These are phyloP conservation scores for Odontocolon sp. DNA, from an alignment of 2,888 invertebrate species.

Conservation along the genomic window DNA sequence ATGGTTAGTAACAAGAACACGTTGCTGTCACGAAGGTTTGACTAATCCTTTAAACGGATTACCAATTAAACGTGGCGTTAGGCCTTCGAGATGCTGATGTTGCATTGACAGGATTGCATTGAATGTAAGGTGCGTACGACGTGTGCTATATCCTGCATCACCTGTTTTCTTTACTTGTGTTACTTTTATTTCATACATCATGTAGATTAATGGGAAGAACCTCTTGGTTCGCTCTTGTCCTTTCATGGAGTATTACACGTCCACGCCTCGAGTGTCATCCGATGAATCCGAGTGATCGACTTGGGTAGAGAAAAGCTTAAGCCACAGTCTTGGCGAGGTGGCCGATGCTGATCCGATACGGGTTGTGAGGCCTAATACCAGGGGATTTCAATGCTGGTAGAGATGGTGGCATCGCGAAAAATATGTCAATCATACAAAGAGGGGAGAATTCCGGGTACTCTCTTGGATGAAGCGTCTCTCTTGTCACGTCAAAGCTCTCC, in stretches of 20 bases:
- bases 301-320: constrained; percentile 21
- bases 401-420: constrained; percentile 70
- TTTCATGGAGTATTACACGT: constrained; percentile 15
- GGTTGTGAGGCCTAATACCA: constrained; percentile 49
- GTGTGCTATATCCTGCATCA: constrained; percentile 30
- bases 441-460: constrained; percentile 52
- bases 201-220: constrained; percentile 57
- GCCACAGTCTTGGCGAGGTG: constrained; percentile 38
- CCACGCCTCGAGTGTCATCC: constrained; percentile 51
- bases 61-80: constrained; percentile 79
- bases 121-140: neutral
- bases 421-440: constrained; percentile 77
- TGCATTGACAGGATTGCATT: constrained; percentile 47
- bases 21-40: constrained; percentile 78
- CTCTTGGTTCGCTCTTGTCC: neutral
- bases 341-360: constrained; percentile 39
- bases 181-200: constrained; percentile 57
- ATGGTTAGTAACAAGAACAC: constrained; percentile 66
- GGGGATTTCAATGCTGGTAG: constrained; percentile 59
- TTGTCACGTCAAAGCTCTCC: constrained; percentile 23
- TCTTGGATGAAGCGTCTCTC: constrained; percentile 53
- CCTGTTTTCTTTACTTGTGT: constrained; percentile 41
- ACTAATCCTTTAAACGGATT: constrained; percentile 81
- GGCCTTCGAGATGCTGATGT: constrained; percentile 53
- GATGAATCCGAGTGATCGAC: constrained; percentile 36